These are phyloP conservation scores for Proteles cristata DNA, from an alignment of 2,113 vertebrate genomes.

Conservation along the genomic window DNA sequence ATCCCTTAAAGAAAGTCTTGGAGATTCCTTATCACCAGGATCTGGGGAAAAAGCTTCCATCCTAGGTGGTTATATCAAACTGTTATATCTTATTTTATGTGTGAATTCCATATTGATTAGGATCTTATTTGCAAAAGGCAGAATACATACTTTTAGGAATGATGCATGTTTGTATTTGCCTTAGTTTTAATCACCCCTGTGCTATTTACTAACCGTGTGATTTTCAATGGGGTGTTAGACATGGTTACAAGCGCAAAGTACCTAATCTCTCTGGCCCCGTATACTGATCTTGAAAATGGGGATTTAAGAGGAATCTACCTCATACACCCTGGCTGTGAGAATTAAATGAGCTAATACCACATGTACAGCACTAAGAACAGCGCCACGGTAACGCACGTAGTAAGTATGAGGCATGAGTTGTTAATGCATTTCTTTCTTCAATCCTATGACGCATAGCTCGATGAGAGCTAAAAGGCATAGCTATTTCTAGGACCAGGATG, in stretches of 20 bases:
- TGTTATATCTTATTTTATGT: background rate
- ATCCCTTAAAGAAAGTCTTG: constrained; percentile 76
- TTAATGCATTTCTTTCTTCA: background rate
- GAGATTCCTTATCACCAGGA: constrained; percentile 63
- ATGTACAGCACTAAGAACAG: background rate
- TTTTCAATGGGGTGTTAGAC: background rate
- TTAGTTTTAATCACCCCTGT: background rate
- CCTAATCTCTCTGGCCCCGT: background rate
- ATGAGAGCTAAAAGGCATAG: background rate
- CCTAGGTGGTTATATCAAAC: constrained; percentile 80
- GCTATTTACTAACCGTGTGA: background rate
- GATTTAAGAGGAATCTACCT: background rate
- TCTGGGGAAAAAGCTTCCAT: constrained; percentile 72
- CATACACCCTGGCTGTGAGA: background rate
- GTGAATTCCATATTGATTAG: constrained; percentile 10
- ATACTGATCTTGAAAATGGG: background rate
- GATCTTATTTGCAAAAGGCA: background rate
- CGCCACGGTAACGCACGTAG: background rate
- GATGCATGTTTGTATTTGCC: background rate
- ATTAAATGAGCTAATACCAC: background rate
- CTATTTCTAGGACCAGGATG: background rate
- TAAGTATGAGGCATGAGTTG: background rate
- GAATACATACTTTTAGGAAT: background rate
- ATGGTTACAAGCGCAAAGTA: background rate
- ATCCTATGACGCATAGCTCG: background rate